Evolutionary conservation across 2,888 invertebrate genomes (phyloP).

Genomic region (Tenthredo scrophulariae): DNA sequence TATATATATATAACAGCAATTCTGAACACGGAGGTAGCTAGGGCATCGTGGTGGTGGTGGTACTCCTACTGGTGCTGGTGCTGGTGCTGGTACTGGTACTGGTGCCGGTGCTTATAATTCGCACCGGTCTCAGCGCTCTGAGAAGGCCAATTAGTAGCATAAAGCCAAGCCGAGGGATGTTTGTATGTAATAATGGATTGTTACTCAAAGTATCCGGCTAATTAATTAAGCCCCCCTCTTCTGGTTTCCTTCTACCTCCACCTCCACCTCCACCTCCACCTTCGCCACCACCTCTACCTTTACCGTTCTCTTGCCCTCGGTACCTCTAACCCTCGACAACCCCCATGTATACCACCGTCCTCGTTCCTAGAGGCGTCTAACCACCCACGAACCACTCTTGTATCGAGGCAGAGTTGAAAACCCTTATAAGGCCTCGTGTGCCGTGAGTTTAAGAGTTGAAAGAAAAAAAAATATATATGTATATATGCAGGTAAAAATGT

Average conservation of each 20-base stretch:
- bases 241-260: too few species aligned
- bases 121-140: constrained; percentile 67
- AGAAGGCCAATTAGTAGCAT: constrained; percentile 78
- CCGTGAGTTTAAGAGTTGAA: not conserved
- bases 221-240: constrained; percentile 77
- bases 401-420: constrained; percentile 31
- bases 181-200: constrained; percentile 78
- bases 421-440: not conserved
- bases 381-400: constrained; percentile 1
- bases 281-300: constrained; percentile 58
- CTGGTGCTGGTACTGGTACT: constrained; percentile 60
- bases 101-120: constrained; percentile 75
- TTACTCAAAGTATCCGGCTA: constrained; percentile 78
- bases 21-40: not conserved
- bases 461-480: too few species aligned
- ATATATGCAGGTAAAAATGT: not conserved
- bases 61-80: not conserved
- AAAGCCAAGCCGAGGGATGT: constrained; percentile 74
- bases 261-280: constrained; percentile 59
- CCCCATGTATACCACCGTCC: constrained; percentile 27
- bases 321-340: constrained; percentile 50
- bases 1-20: not conserved
- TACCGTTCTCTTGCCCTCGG: constrained; percentile 58
- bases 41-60: not conserved
- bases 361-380: constrained; percentile 40